Evolutionary conservation across 2,113 vertebrate species (phyloP).

Genomic region (Pandion haliaetus): DNA sequence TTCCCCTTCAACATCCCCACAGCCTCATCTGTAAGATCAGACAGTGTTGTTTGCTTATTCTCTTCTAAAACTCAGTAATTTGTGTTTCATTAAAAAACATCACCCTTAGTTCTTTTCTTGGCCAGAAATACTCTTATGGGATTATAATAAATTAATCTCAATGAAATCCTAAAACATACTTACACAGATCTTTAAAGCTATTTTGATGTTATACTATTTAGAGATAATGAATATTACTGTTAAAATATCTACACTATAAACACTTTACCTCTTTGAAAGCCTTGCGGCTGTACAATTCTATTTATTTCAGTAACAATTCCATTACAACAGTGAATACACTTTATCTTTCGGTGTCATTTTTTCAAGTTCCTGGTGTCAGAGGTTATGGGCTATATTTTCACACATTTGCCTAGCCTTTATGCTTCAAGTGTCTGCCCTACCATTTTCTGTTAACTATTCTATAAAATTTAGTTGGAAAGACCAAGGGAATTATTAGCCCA

Average conservation of each 20-base stretch:
- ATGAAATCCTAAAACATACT: neutral
- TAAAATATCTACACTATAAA: neutral
- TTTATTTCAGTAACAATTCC: neutral
- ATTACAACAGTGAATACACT: neutral
- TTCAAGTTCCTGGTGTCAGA: neutral
- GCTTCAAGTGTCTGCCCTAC: neutral
- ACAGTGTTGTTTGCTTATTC: neutral
- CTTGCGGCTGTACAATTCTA: neutral
- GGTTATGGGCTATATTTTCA: neutral
- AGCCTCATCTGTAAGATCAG: neutral
- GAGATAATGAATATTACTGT: neutral
- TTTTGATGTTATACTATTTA: neutral
- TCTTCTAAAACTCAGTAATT: neutral
- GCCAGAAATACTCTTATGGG: neutral
- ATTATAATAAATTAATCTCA: neutral
- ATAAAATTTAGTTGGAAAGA: neutral
- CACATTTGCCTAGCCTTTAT: neutral
- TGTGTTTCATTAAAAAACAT: neutral
- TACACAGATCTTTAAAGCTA: neutral
- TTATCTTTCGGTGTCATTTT: neutral
- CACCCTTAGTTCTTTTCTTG: neutral
- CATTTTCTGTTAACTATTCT: neutral
- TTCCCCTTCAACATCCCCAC: neutral
- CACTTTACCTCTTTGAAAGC: neutral
- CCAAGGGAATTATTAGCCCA: neutral